Evolutionary conservation across 2,797 vertebrate genomes (phyloP), one percentile per base, ranked within the genome.

Genomic region (Lophius americanus): DNA sequence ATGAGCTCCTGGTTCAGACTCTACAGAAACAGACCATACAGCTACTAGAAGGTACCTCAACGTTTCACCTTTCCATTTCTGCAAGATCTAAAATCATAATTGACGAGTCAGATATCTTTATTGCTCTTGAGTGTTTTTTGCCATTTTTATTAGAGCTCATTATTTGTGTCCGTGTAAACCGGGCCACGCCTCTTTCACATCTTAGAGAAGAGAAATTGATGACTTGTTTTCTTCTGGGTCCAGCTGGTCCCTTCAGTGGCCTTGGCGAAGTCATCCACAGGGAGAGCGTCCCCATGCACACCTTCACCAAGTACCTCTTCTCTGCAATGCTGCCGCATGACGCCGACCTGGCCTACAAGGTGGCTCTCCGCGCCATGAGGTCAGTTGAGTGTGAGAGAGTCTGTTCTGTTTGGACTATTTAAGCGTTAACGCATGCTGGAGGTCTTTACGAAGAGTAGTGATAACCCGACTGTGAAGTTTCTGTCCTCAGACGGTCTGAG

Each of bases 281-380:
- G 65, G 98, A 99, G 85, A 99, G 97, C 0, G 96, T 99, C 44
- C 98, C 98, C 78, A 99, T 99, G 98, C 98, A 99, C 91, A 99
- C 96, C 51, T 99, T 98, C 79, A 96, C 97, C 82, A 99, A 99
- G 93, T 99, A 98, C 92, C 93, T 99, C 73, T 99, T 99, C 93
- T 95, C 96, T 47, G 97, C 97, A 47, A 91, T 99, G 85, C 92
- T 98, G 87, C 95, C 96, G 2, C 96, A 99, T 0, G 98, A 99
- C 69, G 93, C 96, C 39, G 97, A 99, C 76, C 93, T 99, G 90
- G 96, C 98, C 0, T 99, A 99, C 80, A 98, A 97, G 82, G 89
- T 99, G 90, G 96, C 96, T 74, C 94, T 99, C 61, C 94, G 97
- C 13, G 96, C 98, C 68, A 99, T 99, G 96, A 98, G 98, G 98